Conservation (phyloP, 2,888 invertebrate genomes). For the Branchellion lobata region DNA sequence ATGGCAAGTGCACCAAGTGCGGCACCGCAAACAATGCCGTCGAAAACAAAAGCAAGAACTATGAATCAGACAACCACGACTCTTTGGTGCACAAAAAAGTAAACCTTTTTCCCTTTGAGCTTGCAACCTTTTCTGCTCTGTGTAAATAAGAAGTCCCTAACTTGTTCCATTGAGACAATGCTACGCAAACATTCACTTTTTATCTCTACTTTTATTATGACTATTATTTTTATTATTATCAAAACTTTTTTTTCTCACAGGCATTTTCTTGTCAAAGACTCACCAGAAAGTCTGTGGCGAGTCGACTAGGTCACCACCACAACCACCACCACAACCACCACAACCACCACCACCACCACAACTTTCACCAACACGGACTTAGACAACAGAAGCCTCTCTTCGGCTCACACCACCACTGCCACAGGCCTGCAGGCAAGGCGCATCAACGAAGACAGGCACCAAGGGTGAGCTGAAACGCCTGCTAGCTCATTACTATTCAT, state of each 20-base stretch:
- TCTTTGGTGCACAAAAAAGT: not conserved
- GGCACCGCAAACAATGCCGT: constrained; percentile 3
- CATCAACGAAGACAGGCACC: not conserved
- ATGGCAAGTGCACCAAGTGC: not conserved
- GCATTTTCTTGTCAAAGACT: constrained; percentile 9
- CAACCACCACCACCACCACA: not conserved
- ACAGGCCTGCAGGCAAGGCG: not conserved
- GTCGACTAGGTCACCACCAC: not conserved
- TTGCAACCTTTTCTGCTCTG: too few relatives aligned
- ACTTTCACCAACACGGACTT: not conserved
- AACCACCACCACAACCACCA: not conserved
- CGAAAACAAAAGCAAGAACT: not conserved
- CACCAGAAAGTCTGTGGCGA: not conserved
- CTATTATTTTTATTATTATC: too few relatives aligned
- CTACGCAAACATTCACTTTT: too few relatives aligned
- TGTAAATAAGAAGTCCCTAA: too few relatives aligned
- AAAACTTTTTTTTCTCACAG: too few relatives aligned
- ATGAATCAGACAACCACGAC: not conserved
- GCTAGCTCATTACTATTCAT: too few relatives aligned
- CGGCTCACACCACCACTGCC: not conserved
- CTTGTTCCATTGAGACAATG: too few relatives aligned
- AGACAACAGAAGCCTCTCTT: not conserved
- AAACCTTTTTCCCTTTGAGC: not conserved
- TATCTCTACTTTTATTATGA: too few relatives aligned
- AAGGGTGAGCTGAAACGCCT: too few relatives aligned